Percentiles rank a stretch among this genome's conserved stretches.
Evolutionary conservation across 1,140 invertebrate genomes (phyloP).

Genomic region (Drosophila carrolli): DNA sequence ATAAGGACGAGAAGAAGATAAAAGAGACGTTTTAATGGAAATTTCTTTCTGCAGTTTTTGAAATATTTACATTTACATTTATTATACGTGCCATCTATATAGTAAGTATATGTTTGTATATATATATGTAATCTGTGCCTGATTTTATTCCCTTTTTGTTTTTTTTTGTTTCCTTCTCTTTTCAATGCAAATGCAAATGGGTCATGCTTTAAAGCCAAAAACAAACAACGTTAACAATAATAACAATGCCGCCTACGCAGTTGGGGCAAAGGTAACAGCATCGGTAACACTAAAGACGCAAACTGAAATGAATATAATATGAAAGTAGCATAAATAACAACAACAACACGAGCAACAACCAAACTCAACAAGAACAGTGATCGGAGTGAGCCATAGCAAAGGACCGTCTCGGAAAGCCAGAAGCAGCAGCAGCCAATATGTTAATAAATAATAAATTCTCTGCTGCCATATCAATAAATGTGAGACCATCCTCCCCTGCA

Average conservation of each 20-base stretch:
- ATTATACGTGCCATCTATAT: conserved; percentile 73
- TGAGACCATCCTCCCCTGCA: conserved; percentile 24
- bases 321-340: conserved; percentile 78
- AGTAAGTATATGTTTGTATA: conserved; percentile 49
- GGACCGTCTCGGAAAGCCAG: conserved; percentile 11
- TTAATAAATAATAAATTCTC: conserved; percentile 81
- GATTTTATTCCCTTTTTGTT: conserved; percentile 18
- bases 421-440: conserved; percentile 57
- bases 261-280: conserved; percentile 44
- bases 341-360: conserved; percentile 51
- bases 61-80: conserved; percentile 77
- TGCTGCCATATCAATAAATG: conserved; percentile 80
- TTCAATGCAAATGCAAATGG: conserved; percentile 77
- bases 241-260: conserved; percentile 43
- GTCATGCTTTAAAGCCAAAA: conserved; percentile 67
- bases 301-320: conserved; percentile 78
- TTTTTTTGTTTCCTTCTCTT: conserved; percentile 26
- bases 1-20: conserved; percentile 78
- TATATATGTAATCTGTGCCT: conserved; percentile 34
- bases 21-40: conserved; percentile 82
- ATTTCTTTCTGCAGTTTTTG: conserved; percentile 81
- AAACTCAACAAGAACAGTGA: conserved; percentile 39
- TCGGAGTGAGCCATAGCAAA: conserved; percentile 23
- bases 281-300: conserved; percentile 61
- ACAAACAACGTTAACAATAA: conserved; percentile 53